Percentiles rank a stretch among this genome's conserved stretches.
Evolutionary conservation across 2,888 invertebrate genomes (phyloP).

Genomic region (Himalopsyche tibetana): DNA sequence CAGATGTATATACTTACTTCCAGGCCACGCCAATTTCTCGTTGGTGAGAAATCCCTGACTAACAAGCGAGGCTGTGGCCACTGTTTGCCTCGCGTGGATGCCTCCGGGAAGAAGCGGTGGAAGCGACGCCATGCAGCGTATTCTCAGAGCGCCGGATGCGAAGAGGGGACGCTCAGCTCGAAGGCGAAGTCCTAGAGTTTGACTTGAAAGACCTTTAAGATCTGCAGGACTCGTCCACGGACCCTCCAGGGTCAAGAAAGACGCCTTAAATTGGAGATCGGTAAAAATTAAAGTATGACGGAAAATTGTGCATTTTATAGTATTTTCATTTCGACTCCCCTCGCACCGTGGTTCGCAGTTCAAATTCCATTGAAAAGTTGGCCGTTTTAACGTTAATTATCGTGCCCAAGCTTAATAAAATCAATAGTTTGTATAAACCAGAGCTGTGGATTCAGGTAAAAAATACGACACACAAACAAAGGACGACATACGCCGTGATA

Average conservation of each 20-base stretch:
- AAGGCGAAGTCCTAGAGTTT: conserved; percentile 49
- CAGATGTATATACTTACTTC: conserved; percentile 46
- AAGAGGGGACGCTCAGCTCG: conserved; percentile 52
- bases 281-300: no score
- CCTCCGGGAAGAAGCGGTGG: conserved; percentile 51
- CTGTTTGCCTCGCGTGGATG: conserved; percentile 51
- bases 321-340: no score
- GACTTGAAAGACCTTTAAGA: conserved; percentile 46
- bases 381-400: no score
- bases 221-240: conserved; percentile 53
- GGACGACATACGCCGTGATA: no score
- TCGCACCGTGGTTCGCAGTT: no score
- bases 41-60: conserved; percentile 53
- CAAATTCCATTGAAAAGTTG: no score
- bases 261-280: conserved; percentile 45
- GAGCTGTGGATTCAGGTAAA: no score
- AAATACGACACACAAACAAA: no score
- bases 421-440: no score
- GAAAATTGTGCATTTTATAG: no score
- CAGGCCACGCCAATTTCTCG: conserved; percentile 63
- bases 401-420: no score
- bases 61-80: conserved; percentile 39
- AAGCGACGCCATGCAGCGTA: conserved; percentile 50
- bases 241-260: conserved; percentile 54
- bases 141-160: conserved; percentile 47